Evolutionary conservation across 2,888 invertebrate species (phyloP), one percentile per base, ranked within the genome.

Genomic region (Caenorhabditis angaria): DNA sequence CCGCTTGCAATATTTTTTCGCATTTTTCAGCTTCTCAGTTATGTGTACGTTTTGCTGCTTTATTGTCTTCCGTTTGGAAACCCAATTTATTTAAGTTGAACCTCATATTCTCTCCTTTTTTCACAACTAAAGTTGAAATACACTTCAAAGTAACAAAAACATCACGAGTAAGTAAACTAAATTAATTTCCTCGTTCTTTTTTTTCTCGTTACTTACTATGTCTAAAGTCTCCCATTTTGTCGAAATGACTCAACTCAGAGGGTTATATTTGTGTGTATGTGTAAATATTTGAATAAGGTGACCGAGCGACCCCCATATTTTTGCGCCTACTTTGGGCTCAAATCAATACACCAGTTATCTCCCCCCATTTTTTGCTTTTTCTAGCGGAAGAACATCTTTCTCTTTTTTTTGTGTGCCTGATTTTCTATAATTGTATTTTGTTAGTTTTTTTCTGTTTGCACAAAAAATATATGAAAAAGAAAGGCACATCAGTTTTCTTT

Each of bases 281-380:
- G 70, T 61, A 65, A 70, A 70, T 70, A 70, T 70, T 70, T 70
- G 70, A 62, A 61, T 61, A 70, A 60, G 61, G 65, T 70, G 70
- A 57, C 59, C 70, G 59, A 65, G 12, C 27, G 27, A 27, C 10
- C 54, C 51, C 25, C 51, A 51, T 24, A n/a, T n/a, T n/a, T 41
- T 41, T 41, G 41, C 24, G 51, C 51, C 22, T 51, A n/a, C 51
- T n/a, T 27, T 25, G 25, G 54, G 41, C 41, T n/a, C 41, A 54
- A 54, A 54, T 54, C 54, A 27, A 54, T 54, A 54, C 22, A 50
- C 22, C 50, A 50, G 50, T 20, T 50, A 41, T 41, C 41, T 41
- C 41, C 10, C 41, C 18, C n/a, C n/a, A n/a, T n/a, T 51, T 51
- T 51, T 51, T 22, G 25, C 22, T n/a, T n/a, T n/a, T n/a, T n/a